phyloP scores from a whole-genome alignment of 1,140 invertebrate species.

The Lepidurus couesii region DNA sequence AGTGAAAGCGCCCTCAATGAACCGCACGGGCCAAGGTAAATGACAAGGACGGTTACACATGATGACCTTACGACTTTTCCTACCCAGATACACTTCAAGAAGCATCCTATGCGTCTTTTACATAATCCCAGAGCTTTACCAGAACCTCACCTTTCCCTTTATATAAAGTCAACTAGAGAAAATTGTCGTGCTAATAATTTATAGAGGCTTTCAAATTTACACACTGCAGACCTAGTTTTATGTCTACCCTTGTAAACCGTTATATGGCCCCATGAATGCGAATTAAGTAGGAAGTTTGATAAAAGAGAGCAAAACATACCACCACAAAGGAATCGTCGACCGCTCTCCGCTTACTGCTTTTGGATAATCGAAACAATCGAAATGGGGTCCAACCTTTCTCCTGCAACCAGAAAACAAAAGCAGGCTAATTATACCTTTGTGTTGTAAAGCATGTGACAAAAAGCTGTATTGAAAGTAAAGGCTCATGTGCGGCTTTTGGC shows the following conservation, averaged over 20 bases:
- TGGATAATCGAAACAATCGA: constrained; percentile 45
- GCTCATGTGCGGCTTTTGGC: too few species aligned
- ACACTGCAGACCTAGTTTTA: too few species aligned
- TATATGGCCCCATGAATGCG: not conserved
- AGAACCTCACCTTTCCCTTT: not conserved
- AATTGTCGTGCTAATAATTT: too few species aligned
- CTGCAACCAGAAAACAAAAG: not conserved
- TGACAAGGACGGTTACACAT: constrained; percentile 23
- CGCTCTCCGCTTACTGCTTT: constrained; percentile 52
- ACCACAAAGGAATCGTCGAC: constrained; percentile 61
- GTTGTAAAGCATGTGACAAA: too few species aligned
- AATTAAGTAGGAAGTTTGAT: not conserved
- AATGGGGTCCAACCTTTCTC: constrained; percentile 48
- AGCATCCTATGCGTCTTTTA: not conserved
- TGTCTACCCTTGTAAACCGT: not conserved
- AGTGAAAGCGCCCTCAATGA: constrained; percentile 21
- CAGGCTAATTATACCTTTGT: not conserved
- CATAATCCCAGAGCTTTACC: not conserved
- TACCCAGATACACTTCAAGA: not conserved
- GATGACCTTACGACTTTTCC: constrained; percentile 19
- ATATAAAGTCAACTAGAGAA: not conserved
- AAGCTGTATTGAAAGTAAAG: not conserved
- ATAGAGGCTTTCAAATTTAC: not conserved
- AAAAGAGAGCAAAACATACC: constrained; percentile 46
- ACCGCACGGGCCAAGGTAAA: constrained; percentile 13